Percentiles rank a stretch among this genome's conserved stretches.
Conservation (phyloP, 2,888 invertebrate genomes). For the Trissolcus japonicus region DNA sequence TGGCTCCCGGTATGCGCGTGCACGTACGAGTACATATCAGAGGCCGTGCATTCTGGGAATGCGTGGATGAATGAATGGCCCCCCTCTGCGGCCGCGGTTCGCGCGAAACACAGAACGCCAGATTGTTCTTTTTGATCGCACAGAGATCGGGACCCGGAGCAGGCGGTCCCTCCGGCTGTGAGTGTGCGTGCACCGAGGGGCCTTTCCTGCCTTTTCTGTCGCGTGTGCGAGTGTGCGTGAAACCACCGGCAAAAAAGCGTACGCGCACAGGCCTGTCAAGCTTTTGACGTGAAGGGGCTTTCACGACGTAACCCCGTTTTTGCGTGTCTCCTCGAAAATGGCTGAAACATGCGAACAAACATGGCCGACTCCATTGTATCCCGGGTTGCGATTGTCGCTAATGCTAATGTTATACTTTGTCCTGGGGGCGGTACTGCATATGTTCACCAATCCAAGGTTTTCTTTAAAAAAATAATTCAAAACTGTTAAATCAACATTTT, state of each 20-base stretch:
- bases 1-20: constrained; percentile 30
- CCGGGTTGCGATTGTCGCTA: constrained; percentile 27
- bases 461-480: too few relatives aligned
- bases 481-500: too few relatives aligned
- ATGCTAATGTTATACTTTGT: background rate
- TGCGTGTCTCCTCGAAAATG: constrained; percentile 63
- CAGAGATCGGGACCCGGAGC: constrained; percentile 35
- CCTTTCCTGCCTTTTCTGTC: constrained; percentile 39
- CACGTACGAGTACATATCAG: constrained; percentile 29
- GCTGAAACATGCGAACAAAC: constrained; percentile 62
- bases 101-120: constrained; percentile 50
- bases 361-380: constrained; percentile 60
- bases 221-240: constrained; percentile 39
- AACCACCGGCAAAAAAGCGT: constrained; percentile 44
- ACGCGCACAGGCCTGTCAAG: constrained; percentile 51
- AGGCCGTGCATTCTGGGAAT: constrained; percentile 66
- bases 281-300: constrained; percentile 58
- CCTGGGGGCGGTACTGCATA: too few relatives aligned
- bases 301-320: constrained; percentile 54
- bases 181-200: constrained; percentile 25
- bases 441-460: too few relatives aligned
- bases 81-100: constrained; percentile 63
- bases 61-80: constrained; percentile 72
- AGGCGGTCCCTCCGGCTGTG: constrained; percentile 41
- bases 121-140: constrained; percentile 65